Evolutionary conservation across 2,797 vertebrate species (phyloP), one percentile per base, ranked within the genome.

Genomic region (Clarias laeviceps): DNA sequence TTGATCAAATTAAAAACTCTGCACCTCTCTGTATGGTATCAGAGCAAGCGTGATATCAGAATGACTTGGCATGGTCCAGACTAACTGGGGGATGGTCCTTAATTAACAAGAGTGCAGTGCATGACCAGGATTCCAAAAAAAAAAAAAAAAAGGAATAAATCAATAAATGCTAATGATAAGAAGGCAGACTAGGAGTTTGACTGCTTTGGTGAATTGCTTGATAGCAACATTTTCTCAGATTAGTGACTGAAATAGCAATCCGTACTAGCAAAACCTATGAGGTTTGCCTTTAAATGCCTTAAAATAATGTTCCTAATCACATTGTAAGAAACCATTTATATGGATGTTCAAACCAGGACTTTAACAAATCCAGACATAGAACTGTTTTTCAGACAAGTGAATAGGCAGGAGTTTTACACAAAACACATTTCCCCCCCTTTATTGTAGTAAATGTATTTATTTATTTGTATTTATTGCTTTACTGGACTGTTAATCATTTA

Each of bases 91-190:
- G 37, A 82, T 83, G 18, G 3, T 1, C 32, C 56, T 22, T 76
- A 89, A 92, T 92, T 89, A 90, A 85, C 50, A 86, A 78, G 78
- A 85, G 86, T 87, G 84, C 83, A 82, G 76, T 72, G 76, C 88
- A 86, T 86, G 77, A 84, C 66, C 80, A 76, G 50, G 68, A 82
- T 86, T 88, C 73, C 86, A 89, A 80, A 87, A 56, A 81, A 82
- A 87, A 88, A 84, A 45, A 80, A 88, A 83, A 56, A 69, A 84
- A 85, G 84, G 50, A 80, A 83, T 88, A 88, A 91, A 92, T 92
- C 90, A 87, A 91, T 91, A 89, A 76, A 80, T 80, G 45, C 59
- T 70, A 90, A 87, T 88, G 80, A 84, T 86, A 34, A 34, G 18
- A 77, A 86, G 69, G 87, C 34, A 84, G 68, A 56, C 89, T 80